Evolutionary conservation across 1,140 invertebrate genomes (phyloP), one percentile per base, ranked within the genome.

Genomic region (Eubasilissa regina): DNA sequence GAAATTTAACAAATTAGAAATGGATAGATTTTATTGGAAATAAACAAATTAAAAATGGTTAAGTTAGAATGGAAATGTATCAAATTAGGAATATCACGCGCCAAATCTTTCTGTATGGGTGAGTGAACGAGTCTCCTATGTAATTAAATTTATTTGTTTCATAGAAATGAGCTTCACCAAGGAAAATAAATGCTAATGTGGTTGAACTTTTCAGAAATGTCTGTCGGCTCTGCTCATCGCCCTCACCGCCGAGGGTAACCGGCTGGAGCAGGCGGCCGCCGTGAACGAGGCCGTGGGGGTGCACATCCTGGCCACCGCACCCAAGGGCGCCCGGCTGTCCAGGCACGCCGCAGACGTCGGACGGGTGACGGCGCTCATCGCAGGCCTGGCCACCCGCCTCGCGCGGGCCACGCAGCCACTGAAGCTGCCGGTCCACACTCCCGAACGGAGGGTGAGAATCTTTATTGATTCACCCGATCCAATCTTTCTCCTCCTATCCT

Each of bases 341-440:
- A n/a, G 58, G 9, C 60, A 64, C 35, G 75, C 75, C n/a, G 58
- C 56, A 1, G 60, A 77, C 51, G 48, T 77, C 11, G 75, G 75
- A 0, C 58, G 48, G 13, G 64, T 77, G 44, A 66, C 75, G 6
- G 75, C 58, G n/a, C 75, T 77, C 45, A 64, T 77, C 47, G 75
- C 75, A 1, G 75, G 60, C 15, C 60, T 77, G 17, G 47, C 60
- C 21, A 66, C 75, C 35, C 44, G 75, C 43, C 64, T 77, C 9
- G 60, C 75, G n/a, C n/a, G 75, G 4, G 53, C 73, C 56, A 77
- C 75, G 0, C 75, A 48, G 19, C 48, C 68, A 3, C 68, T 73
- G 15, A 73, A 73, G 35, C 68, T 53, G 43, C 43, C 64, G 17
- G 48, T 55, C 4, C 47, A 73, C 48, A 73, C 48, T 4, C 48